Evolutionary conservation across 2,797 vertebrate genomes (phyloP), one percentile per base, ranked within the genome.

Genomic region (Discoglossus pictus): DNA sequence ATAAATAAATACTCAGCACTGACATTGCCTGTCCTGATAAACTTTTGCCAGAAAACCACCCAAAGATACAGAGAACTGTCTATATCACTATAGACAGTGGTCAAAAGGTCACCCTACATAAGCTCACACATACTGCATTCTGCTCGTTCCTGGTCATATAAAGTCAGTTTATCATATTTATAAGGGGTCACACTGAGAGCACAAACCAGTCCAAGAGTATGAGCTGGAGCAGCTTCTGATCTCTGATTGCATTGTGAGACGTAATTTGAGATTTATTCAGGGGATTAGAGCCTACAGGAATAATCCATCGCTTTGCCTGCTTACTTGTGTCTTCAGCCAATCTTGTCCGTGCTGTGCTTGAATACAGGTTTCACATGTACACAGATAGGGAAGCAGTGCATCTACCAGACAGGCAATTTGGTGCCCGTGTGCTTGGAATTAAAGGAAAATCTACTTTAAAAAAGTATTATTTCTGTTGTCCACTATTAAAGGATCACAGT

Each of bases 231-330:
- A 70, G 68, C 60, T 56, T 70, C 56, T 61, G 65, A 68, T 68
- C 53, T 68, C 59, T 63, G 68, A 70, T 62, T 63, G 60, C 68
- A 63, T 58, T 70, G 51, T 56, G 51, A 70, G 60, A 69, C 54
- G 60, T 63, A 63, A 70, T 70, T 70, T 63, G 43, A 63, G 68
- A 70, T 79, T 64, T 76, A 56, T 48, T 54, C 36, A 65, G 63
- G 61, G 74, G 66, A 76, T 74, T 56, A 39, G 56, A 58, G 62
- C 25, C 21, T 48, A 1, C 11, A 46, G 2, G 67, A 67, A 34
- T 54, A 60, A 60, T 74, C 62, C 20, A 2, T 10, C 65, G 17
- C 73, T 52, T 63, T 62, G 31, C 50, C 8, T 34, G 48, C 39
- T 40, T 66, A 54, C 73, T 74, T 63, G 69, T 68, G 67, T 23